Evolutionary conservation across 1,140 invertebrate genomes (phyloP), one percentile per base, ranked within the genome.

Genomic region (Leptinotarsa texana): DNA sequence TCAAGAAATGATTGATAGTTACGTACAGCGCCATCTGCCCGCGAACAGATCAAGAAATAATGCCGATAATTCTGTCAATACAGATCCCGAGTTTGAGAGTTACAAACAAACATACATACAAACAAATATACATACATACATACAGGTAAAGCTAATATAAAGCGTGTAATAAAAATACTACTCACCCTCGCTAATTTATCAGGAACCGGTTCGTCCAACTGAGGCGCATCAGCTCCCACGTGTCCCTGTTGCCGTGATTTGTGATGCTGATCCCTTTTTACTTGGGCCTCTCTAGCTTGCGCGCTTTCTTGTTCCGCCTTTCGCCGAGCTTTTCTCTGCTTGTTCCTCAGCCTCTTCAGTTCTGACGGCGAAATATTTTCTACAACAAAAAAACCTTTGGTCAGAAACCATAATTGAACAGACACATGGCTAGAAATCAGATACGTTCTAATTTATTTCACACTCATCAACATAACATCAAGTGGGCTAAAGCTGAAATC

Each of bases 291-390:
- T 17, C 93, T 92, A 24, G 91, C 91, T 82, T 93, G 90, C 65
- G 93, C 91, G 79, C 91, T 93, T 83, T 96, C 94, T 76, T 94
- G 88, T 85, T 97, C 96, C 22, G 95, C 95, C 90, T 97, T 97
- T 86, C 94, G 93, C 82, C 92, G 92, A 61, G 96, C 95, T 88
- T 98, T 98, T 76, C 96, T 90, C 85, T 97, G 95, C 88, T 99
- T 99, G 84, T 96, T 98, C 80, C 93, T 91, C 80, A 98, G 87
- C 85, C 98, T 99, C 86, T 98, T 98, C 82, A 98, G 85, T 86
- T 99, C 97, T 66, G 94, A 93, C 5, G 96, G 95, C 57, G 95
- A 92, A 82, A 98, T 85, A 85, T 98, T 97, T 88, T 97, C 96
- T 96, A 5, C 87, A 87, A 84, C 79, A 79, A 86, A 79, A 75